A percentile compares a stretch with the other conserved stretches of the same genome.
Evolutionary conservation across 2,797 vertebrate species (phyloP).

Genomic region (Euphonia xanthogaster): DNA sequence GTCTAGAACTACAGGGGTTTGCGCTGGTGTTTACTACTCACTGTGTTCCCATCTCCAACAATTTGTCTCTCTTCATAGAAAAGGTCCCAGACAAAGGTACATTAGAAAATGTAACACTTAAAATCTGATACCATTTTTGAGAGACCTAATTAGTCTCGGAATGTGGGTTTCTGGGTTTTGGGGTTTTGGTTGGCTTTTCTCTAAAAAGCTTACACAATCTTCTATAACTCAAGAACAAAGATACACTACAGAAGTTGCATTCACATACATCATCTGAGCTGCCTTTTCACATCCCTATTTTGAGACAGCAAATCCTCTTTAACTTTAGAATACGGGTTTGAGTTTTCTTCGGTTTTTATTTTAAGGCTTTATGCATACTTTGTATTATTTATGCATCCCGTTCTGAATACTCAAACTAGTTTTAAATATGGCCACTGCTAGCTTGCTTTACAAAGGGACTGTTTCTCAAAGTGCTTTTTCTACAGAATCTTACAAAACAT

Average conservation of each 20-base stretch:
- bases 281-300: background rate
- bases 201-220: background rate
- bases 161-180: background rate
- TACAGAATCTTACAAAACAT: background rate
- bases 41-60: slow-evolving; percentile 12
- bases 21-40: slow-evolving; percentile 5
- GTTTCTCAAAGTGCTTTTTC: background rate
- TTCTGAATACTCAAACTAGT: background rate
- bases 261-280: background rate
- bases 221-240: background rate
- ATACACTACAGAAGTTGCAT: background rate
- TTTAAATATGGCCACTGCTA: background rate
- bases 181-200: background rate
- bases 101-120: slow-evolving; percentile 11
- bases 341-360: background rate
- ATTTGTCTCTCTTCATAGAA: background rate
- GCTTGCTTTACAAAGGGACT: background rate
- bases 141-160: slow-evolving; percentile 28
- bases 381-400: background rate
- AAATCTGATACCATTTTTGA: slow-evolving; percentile 15
- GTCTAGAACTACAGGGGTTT: background rate
- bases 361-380: slow-evolving; percentile 1
- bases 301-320: background rate
- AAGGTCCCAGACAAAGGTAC: slow-evolving; percentile 39
- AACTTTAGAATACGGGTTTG: background rate